These are phyloP conservation scores for Pimephales promelas DNA, from an alignment of 2,113 vertebrate species.

Conservation along the genomic window DNA sequence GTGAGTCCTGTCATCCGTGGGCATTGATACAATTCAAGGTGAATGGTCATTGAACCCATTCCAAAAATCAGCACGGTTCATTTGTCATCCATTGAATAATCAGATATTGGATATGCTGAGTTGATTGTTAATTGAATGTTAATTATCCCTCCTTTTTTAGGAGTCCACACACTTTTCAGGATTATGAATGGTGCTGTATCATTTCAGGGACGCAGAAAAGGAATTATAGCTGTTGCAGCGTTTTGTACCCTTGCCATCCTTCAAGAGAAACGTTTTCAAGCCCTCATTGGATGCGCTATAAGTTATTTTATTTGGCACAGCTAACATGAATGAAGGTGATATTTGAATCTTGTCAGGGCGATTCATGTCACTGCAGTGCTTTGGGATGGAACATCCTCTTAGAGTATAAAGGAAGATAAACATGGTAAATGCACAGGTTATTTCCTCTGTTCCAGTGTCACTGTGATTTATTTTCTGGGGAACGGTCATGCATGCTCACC, in stretches of 20 bases:
- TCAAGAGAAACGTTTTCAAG: constrained; percentile 33
- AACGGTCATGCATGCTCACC: constrained; percentile 60
- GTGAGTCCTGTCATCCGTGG: constrained; percentile 33
- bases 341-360: constrained; percentile 31
- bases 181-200: not conserved
- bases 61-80: not conserved
- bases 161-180: not conserved
- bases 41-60: not conserved
- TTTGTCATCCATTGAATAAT: not conserved
- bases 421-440: constrained; percentile 14
- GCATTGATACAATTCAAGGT: not conserved
- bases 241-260: constrained; percentile 18
- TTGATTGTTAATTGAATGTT: not conserved
- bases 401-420: constrained; percentile 23
- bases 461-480: constrained; percentile 45
- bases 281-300: constrained; percentile 37
- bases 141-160: not conserved
- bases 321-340: constrained; percentile 25
- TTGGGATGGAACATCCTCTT: constrained; percentile 11
- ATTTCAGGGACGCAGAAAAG: not conserved
- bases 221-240: constrained; percentile 27
- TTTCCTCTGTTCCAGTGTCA: constrained; percentile 63
- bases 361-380: constrained; percentile 17
- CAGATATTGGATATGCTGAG: not conserved
- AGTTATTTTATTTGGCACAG: constrained; percentile 37